Evolutionary conservation across 2,888 invertebrate species (phyloP), one percentile per base, ranked within the genome.

Genomic region (Apotomis turbidana): DNA sequence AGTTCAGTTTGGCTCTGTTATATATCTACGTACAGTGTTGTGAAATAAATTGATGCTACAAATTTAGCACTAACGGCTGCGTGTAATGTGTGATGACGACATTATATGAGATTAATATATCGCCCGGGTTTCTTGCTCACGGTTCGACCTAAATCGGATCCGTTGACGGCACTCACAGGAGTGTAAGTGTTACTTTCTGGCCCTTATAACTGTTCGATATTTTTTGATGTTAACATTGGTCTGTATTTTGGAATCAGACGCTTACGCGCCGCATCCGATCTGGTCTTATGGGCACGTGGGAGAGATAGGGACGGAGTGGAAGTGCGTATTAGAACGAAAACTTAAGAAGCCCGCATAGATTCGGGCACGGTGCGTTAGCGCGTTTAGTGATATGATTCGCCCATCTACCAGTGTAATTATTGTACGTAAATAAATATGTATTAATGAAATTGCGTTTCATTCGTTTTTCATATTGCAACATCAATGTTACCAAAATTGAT

Each of bases 351-450:
- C 1, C 27, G 27, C 49, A 49, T 49, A 9, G 49, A 49, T 10
- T 49, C 49, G 49, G 49, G 49, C 49, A 9, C 9, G 49, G 49
- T 49, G 49, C 49, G 49, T 49, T 49, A 49, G 49, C 49, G 51
- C 51, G 52, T 27, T 44, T 52, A 68, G 68, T 68, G 59, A 54
- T 58, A 62, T 74, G 69, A 74, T 76, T 66, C 57, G 62, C 75
- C 75, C 63, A 76, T 74, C 74, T 77, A 79, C 80, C 78, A 78
- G 78, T 76, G 78, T 77, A 74, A 74, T 71, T 74, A 74, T 70
- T 78, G 76, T 79, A 76, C 71, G 76, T 78, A 69, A 78, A 77
- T 79, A 79, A 77, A 80, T 75, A 76, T 77, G 75, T 76, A 76
- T 78, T 77, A 71, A 66, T 71, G 64, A 69, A 66, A 54, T 69